Conservation (phyloP, 2,113 vertebrate genomes). For the Leptocoma aspasia region DNA sequence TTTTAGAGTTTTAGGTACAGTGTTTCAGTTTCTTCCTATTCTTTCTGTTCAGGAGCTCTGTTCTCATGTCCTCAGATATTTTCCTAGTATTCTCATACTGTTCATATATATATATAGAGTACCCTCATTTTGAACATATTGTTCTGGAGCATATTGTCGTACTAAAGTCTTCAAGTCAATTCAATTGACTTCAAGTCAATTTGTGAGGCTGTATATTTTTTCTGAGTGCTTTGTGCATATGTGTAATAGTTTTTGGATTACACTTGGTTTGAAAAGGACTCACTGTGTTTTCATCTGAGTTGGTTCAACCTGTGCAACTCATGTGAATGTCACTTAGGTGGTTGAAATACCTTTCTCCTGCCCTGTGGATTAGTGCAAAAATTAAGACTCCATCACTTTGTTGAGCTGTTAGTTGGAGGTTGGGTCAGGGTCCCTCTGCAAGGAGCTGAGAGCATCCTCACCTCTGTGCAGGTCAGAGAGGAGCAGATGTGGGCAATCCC, state of each 20-base stretch:
- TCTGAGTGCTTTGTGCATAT: not conserved
- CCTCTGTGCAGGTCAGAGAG: not conserved
- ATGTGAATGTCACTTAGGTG: not conserved
- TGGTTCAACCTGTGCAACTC: not conserved
- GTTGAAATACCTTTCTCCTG: not conserved
- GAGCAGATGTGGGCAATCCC: not conserved
- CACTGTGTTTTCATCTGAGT: not conserved
- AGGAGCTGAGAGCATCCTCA: not conserved
- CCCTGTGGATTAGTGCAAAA: not conserved
- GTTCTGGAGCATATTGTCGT: not conserved
- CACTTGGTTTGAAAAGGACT: not conserved
- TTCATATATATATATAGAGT: not conserved
- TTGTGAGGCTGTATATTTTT: not conserved
- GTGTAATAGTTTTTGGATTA: not conserved
- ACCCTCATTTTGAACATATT: not conserved
- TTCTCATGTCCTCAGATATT: not conserved
- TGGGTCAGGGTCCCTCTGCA: accelerated
- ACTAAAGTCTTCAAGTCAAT: not conserved
- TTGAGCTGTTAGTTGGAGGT: not conserved
- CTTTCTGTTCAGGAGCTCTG: not conserved
- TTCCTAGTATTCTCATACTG: not conserved
- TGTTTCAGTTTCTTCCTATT: not conserved
- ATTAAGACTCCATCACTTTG: not conserved
- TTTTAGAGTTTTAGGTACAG: not conserved
- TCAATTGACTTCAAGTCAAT: not conserved